A percentile compares a stretch with the other conserved stretches of the same genome.
Conservation (phyloP, 2,888 invertebrate genomes). For the Griposia aprilina region DNA sequence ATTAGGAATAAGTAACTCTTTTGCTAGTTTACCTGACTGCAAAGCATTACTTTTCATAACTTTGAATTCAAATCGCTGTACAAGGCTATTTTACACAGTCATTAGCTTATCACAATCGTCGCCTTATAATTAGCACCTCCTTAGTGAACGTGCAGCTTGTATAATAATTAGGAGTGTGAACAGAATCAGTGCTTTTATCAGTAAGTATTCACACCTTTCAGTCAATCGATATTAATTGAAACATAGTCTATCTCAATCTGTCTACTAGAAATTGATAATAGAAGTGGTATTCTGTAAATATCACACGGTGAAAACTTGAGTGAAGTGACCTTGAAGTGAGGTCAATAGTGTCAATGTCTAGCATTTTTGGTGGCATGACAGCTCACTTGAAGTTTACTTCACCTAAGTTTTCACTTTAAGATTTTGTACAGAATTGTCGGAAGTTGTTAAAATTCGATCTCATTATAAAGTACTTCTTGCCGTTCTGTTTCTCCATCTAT, state of each 20-base stretch:
- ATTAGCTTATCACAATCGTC: slow-evolving; percentile 6
- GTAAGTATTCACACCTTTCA: neutral
- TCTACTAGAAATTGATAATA: neutral
- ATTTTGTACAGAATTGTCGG: neutral
- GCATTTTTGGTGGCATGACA: neutral
- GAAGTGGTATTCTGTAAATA: neutral
- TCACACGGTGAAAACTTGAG: neutral
- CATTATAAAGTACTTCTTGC: neutral
- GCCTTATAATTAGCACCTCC: neutral
- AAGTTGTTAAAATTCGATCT: neutral
- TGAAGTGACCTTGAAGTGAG: neutral
- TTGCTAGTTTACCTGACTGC: neutral
- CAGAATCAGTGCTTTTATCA: neutral
- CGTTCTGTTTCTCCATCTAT: neutral
- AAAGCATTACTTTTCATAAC: neutral
- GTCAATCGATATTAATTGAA: neutral
- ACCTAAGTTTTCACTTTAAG: neutral
- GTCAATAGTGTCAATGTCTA: no score
- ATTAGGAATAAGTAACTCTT: neutral
- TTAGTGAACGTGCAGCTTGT: neutral
- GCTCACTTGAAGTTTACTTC: neutral
- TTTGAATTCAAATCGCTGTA: neutral
- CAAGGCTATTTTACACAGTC: neutral
- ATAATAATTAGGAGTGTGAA: slow-evolving; percentile 8
- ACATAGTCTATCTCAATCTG: neutral